Evolutionary conservation across 1,140 invertebrate genomes (phyloP).

Genomic region (Drosophila sucinea): DNA sequence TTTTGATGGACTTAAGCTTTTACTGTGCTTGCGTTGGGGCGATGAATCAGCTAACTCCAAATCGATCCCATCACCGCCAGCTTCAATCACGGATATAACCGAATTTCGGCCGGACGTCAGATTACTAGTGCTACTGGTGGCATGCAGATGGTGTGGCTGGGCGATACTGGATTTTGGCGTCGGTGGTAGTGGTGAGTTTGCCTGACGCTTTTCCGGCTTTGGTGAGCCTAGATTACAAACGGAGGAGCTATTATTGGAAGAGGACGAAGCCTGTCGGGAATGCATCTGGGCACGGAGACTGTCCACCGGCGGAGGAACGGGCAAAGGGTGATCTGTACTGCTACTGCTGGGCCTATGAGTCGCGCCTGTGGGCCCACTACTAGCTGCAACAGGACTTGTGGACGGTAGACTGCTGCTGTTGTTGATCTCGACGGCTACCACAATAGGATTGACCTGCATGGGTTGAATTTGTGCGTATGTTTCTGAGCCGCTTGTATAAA

Average conservation of each 20-base stretch:
- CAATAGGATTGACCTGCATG: constrained; percentile 84
- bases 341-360: constrained; percentile 43
- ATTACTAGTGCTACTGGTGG: constrained; percentile 68
- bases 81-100: constrained; percentile 82
- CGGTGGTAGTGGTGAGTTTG: constrained; percentile 91
- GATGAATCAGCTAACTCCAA: constrained; percentile 58
- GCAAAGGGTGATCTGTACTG: constrained; percentile 49
- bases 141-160: constrained; percentile 60
- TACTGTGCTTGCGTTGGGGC: constrained; percentile 83
- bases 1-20: constrained; percentile 84
- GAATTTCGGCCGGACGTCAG: constrained; percentile 81
- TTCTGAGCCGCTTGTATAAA: constrained; percentile 92
- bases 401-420: constrained; percentile 54
- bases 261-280: constrained; percentile 86
- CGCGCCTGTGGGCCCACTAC: constrained; percentile 6
- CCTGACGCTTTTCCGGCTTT: constrained; percentile 93
- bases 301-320: constrained; percentile 75
- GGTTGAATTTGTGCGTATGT: constrained; percentile 94
- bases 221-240: constrained; percentile 90
- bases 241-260: constrained; percentile 89
- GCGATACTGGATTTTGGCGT: constrained; percentile 85
- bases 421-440: constrained; percentile 84
- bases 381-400: constrained; percentile 16
- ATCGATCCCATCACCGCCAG: constrained; percentile 71
- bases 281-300: constrained; percentile 80